These are phyloP conservation scores for Campylomormyrus numenius DNA, from an alignment of 2,113 vertebrate genomes.

Conservation along the genomic window DNA sequence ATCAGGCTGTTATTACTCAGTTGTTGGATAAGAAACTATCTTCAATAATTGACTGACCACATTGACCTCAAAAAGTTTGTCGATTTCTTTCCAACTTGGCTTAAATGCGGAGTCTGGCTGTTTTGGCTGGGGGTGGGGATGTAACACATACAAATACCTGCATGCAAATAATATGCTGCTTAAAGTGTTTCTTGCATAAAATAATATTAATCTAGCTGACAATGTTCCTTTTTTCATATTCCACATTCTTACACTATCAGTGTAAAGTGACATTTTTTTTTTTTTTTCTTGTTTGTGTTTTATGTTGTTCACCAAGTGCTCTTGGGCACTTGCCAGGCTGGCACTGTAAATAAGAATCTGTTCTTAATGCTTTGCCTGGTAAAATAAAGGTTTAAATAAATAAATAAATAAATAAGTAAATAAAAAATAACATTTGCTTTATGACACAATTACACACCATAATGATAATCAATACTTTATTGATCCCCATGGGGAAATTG, in stretches of 20 bases:
- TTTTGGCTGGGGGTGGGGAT: neutral
- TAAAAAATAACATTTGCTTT: neutral
- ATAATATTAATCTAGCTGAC: neutral
- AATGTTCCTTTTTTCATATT: neutral
- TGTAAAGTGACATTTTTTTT: neutral
- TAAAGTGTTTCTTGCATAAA: neutral
- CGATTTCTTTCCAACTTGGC: neutral
- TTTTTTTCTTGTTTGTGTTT: too few relatives aligned
- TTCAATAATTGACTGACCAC: neutral
- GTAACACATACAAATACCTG: neutral
- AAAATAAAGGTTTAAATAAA: too few relatives aligned
- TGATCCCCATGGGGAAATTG: too few relatives aligned
- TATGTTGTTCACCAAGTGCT: too few relatives aligned
- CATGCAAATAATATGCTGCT: neutral
- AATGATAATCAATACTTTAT: too few relatives aligned
- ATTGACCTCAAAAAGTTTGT: neutral
- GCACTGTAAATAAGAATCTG: too few relatives aligned
- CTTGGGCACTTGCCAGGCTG: too few relatives aligned
- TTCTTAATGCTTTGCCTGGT: too few relatives aligned
- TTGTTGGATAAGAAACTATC: conserved; percentile 1
- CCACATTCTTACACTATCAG: neutral
- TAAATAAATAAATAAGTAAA: too few relatives aligned
- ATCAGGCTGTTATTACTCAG: neutral
- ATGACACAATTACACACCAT: neutral
- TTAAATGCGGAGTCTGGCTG: neutral